Percentiles rank a stretch among this genome's conserved stretches.
These are phyloP conservation scores for Ochotona curzoniae DNA, from an alignment of 2,113 vertebrate species.

Conservation along the genomic window DNA sequence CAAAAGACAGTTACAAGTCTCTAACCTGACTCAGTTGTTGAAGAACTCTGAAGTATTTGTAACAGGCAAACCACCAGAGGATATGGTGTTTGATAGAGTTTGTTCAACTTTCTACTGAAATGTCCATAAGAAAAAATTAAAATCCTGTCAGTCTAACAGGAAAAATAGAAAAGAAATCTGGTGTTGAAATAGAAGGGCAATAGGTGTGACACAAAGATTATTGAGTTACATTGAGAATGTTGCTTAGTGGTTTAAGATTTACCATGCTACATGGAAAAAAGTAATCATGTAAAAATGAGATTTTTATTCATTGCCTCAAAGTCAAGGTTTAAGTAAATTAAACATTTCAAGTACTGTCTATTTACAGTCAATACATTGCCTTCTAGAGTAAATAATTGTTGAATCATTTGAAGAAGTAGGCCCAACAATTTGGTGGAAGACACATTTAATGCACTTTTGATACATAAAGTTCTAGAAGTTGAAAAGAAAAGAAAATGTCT, in stretches of 20 bases:
- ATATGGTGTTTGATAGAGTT: background rate
- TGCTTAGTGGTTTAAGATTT: background rate
- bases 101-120: background rate
- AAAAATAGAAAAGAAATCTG: background rate
- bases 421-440: background rate
- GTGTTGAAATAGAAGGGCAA: background rate
- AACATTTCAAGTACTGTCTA: background rate
- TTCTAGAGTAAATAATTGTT: background rate
- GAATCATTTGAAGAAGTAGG: background rate
- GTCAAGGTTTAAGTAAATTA: background rate
- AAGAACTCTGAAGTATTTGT: background rate
- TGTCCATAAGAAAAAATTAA: background rate
- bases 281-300: background rate
- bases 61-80: background rate
- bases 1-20: background rate
- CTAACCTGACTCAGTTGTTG: background rate
- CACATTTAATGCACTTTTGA: accelerated
- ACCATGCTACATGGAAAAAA: background rate
- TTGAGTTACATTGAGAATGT: background rate
- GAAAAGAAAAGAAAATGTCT: background rate
- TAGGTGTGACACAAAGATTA: background rate
- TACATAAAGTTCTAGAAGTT: background rate
- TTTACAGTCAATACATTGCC: background rate
- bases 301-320: background rate
- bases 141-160: background rate